phyloP scores from a whole-genome alignment of 2,888 invertebrate genomes.

The Troides aeacus region DNA sequence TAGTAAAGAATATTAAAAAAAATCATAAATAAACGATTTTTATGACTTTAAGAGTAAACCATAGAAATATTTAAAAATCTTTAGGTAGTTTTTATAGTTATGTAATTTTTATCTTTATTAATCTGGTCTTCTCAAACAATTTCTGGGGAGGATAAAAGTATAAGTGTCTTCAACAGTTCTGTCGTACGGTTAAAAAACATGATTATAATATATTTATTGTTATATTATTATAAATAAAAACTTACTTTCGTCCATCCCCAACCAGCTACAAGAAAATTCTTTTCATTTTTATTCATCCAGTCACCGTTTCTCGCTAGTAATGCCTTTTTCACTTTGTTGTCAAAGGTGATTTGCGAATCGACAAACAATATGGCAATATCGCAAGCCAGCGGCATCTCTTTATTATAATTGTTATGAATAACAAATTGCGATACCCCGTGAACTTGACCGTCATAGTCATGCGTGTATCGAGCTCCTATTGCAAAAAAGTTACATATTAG shows the following conservation, averaged over 20 bases:
- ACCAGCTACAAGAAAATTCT: conserved; percentile 47
- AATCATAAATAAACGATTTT: no score
- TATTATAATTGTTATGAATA: conserved; percentile 52
- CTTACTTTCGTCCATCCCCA: conserved; percentile 61
- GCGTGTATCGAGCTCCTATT: conserved; percentile 53
- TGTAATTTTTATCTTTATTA: no score
- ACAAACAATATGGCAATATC: conserved; percentile 61
- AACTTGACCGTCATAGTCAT: conserved; percentile 45
- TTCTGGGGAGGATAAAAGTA: no score
- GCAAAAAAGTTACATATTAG: not conserved
- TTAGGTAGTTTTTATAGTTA: no score
- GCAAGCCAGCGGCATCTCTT: conserved; percentile 46
- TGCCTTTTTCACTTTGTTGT: conserved; percentile 44
- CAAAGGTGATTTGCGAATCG: conserved; percentile 42
- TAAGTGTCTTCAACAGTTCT: no score
- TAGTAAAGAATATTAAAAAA: no score
- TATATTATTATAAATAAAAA: not conserved
- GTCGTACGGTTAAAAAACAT: no score
- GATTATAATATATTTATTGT: no score
- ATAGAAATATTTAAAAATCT: no score
- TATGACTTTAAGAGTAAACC: no score
- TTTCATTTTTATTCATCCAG: conserved; percentile 53
- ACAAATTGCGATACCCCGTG: conserved; percentile 41
- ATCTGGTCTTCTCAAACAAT: no score
- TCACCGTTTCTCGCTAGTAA: conserved; percentile 42